Base-by-base conservation (phyloP, 2,888 invertebrate genomes). In the Xylota segnis region DNA sequence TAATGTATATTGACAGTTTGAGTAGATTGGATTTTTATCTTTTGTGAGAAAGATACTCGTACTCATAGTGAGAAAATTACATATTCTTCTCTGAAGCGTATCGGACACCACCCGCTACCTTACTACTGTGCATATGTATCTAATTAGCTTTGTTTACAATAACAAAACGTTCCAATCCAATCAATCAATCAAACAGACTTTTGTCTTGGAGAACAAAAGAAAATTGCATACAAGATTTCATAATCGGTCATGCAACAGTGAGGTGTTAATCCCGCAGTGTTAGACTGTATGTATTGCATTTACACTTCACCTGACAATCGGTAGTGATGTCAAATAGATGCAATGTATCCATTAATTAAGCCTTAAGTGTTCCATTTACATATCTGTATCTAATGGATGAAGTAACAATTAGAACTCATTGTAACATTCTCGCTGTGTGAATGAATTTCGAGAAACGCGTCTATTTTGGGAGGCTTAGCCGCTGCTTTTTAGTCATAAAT, bases 1-100 rank as follows among this genome's bases (percentile, higher is more conserved):
- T 79, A 79, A 79, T 84, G 75, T 76, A 66, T 79, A 79, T 79
- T 71, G 75, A 76, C 84, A 79, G 68, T 59, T 45, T 65, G 45
- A 32, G 65, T 34, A 52, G 40, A 74, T 68, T 72, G 34, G 23
- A 66, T 63, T 74, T 83, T 23, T 70, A 29, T 70, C 50, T 63
- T 70, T 75, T 75, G 54, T 83, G 63, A 5, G 14, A 54, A 27
- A 34, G 6, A 43, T 14, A 79, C 66, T 66, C 37, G 32, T 14
- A 79, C 66, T 66, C 37, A 29, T 68, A 50, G 70, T 63, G 34
- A 43, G 34, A 66, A 23, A 23, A 47, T 72, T 27, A 71, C 43
- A 71, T 58, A 70, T 77, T 66, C 56, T 56, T 34, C 37, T 52
- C n/a, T 71, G n/a, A 76, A 83, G 52, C 71, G 52, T 54, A 71